Evolutionary conservation across 1,140 invertebrate species (phyloP), one percentile per base, ranked within the genome.

Genomic region (Hyles euphorbiae): DNA sequence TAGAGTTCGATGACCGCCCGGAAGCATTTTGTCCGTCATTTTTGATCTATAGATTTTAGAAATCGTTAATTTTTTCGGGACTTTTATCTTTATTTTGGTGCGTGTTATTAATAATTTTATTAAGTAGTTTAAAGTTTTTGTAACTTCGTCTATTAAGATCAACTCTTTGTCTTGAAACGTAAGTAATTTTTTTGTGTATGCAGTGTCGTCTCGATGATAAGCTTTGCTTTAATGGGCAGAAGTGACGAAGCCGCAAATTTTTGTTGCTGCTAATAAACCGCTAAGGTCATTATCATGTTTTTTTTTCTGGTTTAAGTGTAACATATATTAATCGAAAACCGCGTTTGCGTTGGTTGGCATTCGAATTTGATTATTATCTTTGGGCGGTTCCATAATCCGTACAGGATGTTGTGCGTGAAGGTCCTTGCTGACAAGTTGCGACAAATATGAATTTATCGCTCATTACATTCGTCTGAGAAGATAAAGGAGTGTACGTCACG

Each of bases 161-260:
- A n/a, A 40, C 44, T 34, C 46, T 53, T 61, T 63, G 56, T 53
- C 34, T 68, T 53, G 40, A 68, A 71, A 74, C 63, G 74, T 76
- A 62, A 77, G 70, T 75, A 63, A 34, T 50, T 58, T 56, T 36
- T 48, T 59, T 62, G 51, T 65, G 33, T n/a, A 34, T 52, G 36
- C 33, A 34, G 33, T 52, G 33, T 33, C 3, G 12, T 52, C 40
- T 36, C 22, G n/a, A 22, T 54, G 53, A 45, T 54, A 54, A 44
- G 53, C 34, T 48, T 11, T 11, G 51, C 56, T 47, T 34, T 33
- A 56, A 54, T 68, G 53, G 53, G 58, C 36, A 69, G 63, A 53
- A 74, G 74, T 82, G 78, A 84, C 72, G 76, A 79, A 74, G 76
- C 76, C 76, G 76, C 72, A 71, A 63, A 72, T 73, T 67, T 71